Evolutionary conservation across 2,113 vertebrate species (phyloP), one percentile per base, ranked within the genome.

Genomic region (Eubucco bourcierii): DNA sequence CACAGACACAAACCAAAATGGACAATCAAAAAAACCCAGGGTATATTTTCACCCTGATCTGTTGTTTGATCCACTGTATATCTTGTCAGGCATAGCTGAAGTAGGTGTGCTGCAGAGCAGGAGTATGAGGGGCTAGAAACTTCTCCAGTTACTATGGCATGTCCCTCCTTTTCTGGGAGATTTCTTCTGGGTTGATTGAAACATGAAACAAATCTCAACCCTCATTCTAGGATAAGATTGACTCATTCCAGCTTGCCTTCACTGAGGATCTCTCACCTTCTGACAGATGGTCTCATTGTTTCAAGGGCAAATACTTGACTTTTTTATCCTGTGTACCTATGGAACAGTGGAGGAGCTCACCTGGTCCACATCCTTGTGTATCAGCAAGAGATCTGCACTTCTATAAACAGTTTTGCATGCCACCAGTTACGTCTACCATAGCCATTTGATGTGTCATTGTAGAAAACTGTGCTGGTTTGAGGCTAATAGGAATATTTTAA

Each of bases 61-160:
- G 41, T 52, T 72, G 29, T 37, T 80, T 72, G 16, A 23, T 63
- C 15, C 12, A 63, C 21, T 3, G 0, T 39, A 31, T 28, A 55
- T 9, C 41, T 80, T 82, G 34, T 10, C 44, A 74, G 34, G 10
- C 28, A 47, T 5, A 61, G 41, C 29, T 60, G 44, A 61, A 46
- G 33, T 16, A 56, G 9, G 3, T 28, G 27, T 37, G 23, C 19
- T 71, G 29, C 52, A 66, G 20, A 73, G 9, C 16, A 82, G 6
- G 28, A 77, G 21, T 6, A 37, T 28, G 10, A 93, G 12, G 18
- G 5, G 3, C 13, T 56, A 28, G 47, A 24, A 67, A 46, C 31
- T 52, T n/a, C 47, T 28, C 3, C 2, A 41, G 10, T 46, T 33
- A 6, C 34, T 53, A 23, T 1, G 1, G 6, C 59, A n/a, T 27